A percentile compares a stretch with the other conserved stretches of the same genome.
phyloP scores from a whole-genome alignment of 2,113 vertebrate genomes.

The Elephantulus edwardii region DNA sequence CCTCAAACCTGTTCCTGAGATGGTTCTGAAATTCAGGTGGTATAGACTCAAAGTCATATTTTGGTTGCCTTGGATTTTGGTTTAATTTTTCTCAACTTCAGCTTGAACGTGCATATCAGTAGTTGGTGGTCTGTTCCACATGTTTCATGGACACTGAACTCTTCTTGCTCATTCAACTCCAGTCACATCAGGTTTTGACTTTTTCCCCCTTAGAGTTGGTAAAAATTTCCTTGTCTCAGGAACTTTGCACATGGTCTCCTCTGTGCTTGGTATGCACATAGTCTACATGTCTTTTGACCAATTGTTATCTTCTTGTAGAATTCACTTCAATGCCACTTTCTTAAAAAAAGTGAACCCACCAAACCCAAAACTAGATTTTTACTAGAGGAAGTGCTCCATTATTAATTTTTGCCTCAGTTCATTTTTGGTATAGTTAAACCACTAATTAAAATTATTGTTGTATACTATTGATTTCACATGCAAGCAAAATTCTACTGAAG shows the following conservation, averaged over 20 bases:
- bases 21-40: too few species aligned
- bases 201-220: neutral
- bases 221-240: neutral
- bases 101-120: too few species aligned
- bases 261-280: neutral
- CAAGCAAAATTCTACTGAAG: too few species aligned
- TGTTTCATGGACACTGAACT: neutral
- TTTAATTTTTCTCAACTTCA: too few species aligned
- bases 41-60: too few species aligned
- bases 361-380: too few species aligned
- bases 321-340: neutral
- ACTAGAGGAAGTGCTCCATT: neutral
- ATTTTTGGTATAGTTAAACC: neutral
- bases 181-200: neutral
- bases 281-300: neutral
- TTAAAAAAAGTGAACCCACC: too few species aligned
- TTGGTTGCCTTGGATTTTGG: neutral
- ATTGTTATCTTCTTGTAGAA: neutral
- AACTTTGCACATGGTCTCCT: neutral
- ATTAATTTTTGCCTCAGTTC: neutral
- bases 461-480: too few species aligned
- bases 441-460: neutral
- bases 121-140: too few species aligned
- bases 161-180: neutral
- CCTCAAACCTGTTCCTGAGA: too few species aligned